Evolutionary conservation across 2,797 vertebrate species (phyloP).

Genomic region (Taeniopygia guttata): DNA sequence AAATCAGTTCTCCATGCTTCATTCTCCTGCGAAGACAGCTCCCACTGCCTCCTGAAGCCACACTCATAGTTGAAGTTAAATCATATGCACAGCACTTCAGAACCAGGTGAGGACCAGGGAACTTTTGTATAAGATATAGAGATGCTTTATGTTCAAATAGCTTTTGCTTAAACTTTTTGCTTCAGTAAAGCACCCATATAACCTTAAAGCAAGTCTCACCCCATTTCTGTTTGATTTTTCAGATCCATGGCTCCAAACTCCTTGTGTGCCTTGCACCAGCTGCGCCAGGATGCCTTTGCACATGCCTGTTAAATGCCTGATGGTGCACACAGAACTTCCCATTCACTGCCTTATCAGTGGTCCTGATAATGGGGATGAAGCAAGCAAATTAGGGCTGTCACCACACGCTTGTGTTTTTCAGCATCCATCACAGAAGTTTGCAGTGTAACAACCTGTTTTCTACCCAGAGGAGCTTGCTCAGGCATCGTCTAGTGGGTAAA

Average conservation of each 20-base stretch:
- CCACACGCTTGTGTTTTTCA: neutral
- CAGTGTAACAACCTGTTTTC: rapidly evolving
- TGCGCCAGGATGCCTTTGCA: neutral
- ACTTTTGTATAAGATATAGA: neutral
- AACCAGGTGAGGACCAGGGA: neutral
- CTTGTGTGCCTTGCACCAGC: neutral
- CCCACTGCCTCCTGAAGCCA: neutral
- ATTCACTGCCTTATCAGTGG: neutral
- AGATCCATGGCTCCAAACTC: neutral
- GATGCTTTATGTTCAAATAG: neutral
- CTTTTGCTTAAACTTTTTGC: neutral
- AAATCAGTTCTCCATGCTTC: neutral
- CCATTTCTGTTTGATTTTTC: neutral
- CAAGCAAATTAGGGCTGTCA: neutral
- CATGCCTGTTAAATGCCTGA: neutral
- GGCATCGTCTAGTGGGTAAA: neutral
- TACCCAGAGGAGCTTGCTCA: neutral
- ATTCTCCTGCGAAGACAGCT: neutral
- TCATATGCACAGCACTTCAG: neutral
- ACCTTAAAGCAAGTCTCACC: neutral
- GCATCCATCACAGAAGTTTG: neutral
- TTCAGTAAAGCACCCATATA: neutral
- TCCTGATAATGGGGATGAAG: rapidly evolving
- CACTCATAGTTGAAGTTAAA: rapidly evolving
- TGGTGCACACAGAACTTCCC: neutral